Percentiles rank a stretch among this genome's conserved stretches.
Evolutionary conservation across 2,797 vertebrate genomes (phyloP).

Genomic region (Micromesistius poutassou): DNA sequence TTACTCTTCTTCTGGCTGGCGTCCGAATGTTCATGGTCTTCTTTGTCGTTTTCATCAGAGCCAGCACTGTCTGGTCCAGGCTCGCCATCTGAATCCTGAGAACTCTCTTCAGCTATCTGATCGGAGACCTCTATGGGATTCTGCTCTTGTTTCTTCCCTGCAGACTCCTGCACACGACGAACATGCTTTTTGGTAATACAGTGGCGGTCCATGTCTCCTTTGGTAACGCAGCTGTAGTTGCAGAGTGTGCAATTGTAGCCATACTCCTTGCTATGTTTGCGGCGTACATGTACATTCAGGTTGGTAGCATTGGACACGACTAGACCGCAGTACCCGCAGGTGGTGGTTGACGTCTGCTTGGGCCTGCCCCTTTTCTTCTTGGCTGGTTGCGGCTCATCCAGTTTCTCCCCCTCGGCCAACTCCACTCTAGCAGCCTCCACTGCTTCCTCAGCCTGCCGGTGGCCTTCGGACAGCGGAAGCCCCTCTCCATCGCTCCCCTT

Average conservation of each 20-base stretch:
- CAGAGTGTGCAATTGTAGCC: constrained; percentile 93
- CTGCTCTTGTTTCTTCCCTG: constrained; percentile 35
- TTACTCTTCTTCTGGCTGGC: constrained; percentile 50
- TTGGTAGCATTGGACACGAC: constrained; percentile 94
- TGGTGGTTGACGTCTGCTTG: constrained; percentile 79
- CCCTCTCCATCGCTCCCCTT: constrained; percentile 28
- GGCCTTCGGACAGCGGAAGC: constrained; percentile 10
- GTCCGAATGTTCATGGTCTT: constrained; percentile 38
- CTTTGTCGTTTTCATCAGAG: constrained; percentile 37
- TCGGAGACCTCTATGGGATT: constrained; percentile 24
- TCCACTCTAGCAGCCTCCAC: constrained; percentile 27
- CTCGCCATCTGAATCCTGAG: constrained; percentile 27
- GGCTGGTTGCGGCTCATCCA: constrained; percentile 46
- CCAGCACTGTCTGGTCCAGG: constrained; percentile 39
- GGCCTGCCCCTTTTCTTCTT: constrained; percentile 81
- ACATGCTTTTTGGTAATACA: constrained; percentile 95
- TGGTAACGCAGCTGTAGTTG: constrained; percentile 96
- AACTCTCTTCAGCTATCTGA: constrained; percentile 34
- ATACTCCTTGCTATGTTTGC: constrained; percentile 95
- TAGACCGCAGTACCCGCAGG: constrained; percentile 88
- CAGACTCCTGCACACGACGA: constrained; percentile 73
- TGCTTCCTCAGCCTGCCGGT: constrained; percentile 38
- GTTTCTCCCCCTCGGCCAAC: constrained; percentile 47
- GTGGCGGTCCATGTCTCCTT: constrained; percentile 98
- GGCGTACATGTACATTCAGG: constrained; percentile 90